These are phyloP conservation scores for Zygothrica quintamaculata DNA, from an alignment of 2,888 invertebrate species.

Conservation along the genomic window DNA sequence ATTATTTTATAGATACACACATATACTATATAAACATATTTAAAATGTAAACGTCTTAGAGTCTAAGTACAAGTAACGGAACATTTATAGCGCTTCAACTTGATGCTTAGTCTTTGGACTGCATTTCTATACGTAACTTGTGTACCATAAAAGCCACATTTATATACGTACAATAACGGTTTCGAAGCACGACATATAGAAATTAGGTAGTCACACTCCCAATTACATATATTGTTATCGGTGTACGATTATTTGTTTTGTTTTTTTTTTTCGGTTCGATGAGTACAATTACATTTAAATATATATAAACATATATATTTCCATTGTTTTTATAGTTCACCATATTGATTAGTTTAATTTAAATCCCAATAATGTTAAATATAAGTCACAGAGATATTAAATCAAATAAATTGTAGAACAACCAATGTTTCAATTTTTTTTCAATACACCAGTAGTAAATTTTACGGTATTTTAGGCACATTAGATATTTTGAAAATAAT, in stretches of 20 bases:
- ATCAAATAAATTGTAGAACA: conserved; percentile 51
- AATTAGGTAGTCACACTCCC: conserved; percentile 45
- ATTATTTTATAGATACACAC: conserved; percentile 9
- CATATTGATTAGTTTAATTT: conserved; percentile 54
- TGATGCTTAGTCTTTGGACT: conserved; percentile 21
- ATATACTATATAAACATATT: conserved; percentile 12
- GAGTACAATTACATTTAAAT: conserved; percentile 12
- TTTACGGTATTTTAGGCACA: too few relatives aligned
- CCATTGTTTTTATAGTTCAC: conserved; percentile 35
- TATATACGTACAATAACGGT: conserved; percentile 40
- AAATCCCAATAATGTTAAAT: conserved; percentile 41
- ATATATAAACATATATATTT: conserved; percentile 22
- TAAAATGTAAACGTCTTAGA: conserved; percentile 32
- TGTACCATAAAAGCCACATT: conserved; percentile 43
- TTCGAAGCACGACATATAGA: conserved; percentile 47
- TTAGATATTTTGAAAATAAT: neutral
- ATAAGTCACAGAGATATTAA: conserved; percentile 52
- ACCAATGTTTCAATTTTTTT: neutral
- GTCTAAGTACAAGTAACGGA: conserved; percentile 23
- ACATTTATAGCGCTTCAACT: conserved; percentile 50
- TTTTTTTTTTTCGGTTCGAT: conserved; percentile 27
- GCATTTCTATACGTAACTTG: conserved; percentile 52
- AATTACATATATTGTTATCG: conserved; percentile 47
- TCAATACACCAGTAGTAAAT: too few relatives aligned
- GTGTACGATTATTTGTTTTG: conserved; percentile 46